Conservation (phyloP, 2,797 vertebrate genomes). For the Neosalanx taihuensis region DNA sequence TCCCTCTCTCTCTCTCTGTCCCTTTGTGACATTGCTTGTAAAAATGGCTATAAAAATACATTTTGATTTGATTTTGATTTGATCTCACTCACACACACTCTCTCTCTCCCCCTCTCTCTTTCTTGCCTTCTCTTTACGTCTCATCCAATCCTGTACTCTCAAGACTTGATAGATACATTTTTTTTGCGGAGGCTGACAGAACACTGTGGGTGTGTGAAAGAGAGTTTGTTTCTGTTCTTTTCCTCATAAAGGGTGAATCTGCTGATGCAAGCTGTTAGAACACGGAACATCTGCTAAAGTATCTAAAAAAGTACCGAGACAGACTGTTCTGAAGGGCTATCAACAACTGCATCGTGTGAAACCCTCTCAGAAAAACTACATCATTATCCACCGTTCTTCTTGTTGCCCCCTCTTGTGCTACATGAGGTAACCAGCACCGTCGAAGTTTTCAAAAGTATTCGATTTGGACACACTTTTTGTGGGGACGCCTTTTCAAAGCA, state of each 20-base stretch:
- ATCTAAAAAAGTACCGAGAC: slow-evolving; percentile 30
- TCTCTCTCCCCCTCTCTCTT: neutral
- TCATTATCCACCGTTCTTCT: neutral
- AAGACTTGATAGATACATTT: slow-evolving; percentile 15
- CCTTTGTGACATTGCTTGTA: neutral
- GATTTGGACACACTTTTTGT: too few species aligned
- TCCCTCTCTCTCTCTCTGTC: neutral
- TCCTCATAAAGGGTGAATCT: slow-evolving; percentile 45
- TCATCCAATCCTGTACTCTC: slow-evolving; percentile 15
- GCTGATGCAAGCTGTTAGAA: slow-evolving; percentile 39
- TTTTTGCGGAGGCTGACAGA: slow-evolving; percentile 4
- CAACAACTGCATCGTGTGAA: neutral
- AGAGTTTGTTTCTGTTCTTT: slow-evolving; percentile 23
- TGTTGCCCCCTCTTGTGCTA: neutral
- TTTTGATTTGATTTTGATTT: neutral
- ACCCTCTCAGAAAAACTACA: neutral
- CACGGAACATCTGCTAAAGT: slow-evolving; percentile 23
- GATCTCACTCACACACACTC: neutral
- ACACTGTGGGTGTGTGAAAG: slow-evolving; percentile 32
- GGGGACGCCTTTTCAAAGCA: neutral
- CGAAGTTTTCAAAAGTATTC: neutral
- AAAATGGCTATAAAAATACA: too few species aligned
- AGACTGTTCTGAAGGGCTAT: neutral
- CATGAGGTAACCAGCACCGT: neutral
- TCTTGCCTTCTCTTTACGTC: slow-evolving; percentile 1